Percentiles rank a stretch among this genome's conserved stretches.
These are phyloP conservation scores for Crossaster papposus DNA, from an alignment of 53 echinoderm and acorn worm genomes.

Conservation along the genomic window DNA sequence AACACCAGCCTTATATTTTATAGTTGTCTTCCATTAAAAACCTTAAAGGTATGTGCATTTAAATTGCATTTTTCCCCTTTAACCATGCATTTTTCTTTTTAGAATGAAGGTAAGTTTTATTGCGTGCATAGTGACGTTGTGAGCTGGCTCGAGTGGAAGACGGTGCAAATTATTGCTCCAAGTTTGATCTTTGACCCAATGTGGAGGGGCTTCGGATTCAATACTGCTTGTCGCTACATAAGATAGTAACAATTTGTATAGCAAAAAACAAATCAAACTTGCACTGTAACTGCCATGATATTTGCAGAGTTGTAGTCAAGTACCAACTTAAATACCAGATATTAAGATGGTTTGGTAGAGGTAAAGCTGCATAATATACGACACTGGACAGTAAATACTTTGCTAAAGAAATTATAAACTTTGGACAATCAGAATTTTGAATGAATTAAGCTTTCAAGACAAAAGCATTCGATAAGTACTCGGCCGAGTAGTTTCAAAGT, in stretches of 20 bases:
- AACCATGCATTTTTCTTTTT: background rate
- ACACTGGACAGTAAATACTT: too few relatives aligned
- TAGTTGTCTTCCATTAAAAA: conserved; percentile 20
- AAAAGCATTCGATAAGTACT: too few relatives aligned
- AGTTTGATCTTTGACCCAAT: background rate
- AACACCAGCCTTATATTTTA: conserved; percentile 30
- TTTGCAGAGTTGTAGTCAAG: too few relatives aligned
- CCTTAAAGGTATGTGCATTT: conserved; percentile 1
- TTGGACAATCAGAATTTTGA: too few relatives aligned
- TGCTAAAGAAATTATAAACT: too few relatives aligned
- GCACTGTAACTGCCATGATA: background rate
- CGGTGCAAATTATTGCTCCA: background rate
- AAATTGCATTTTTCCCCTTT: conserved; percentile 4
- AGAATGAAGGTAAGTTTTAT: background rate
- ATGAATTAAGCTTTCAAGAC: too few relatives aligned
- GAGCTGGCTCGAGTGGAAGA: background rate
- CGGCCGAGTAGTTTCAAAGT: too few relatives aligned
- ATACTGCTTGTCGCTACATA: background rate
- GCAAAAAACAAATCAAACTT: background rate
- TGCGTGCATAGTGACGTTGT: background rate
- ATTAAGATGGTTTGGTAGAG: too few relatives aligned
- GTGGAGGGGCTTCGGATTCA: background rate
- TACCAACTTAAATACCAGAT: too few relatives aligned
- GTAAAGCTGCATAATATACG: too few relatives aligned
- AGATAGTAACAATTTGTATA: too few relatives aligned